phyloP scores from a whole-genome alignment of 1,140 invertebrate species.

The Aphelinus atriplicis region DNA sequence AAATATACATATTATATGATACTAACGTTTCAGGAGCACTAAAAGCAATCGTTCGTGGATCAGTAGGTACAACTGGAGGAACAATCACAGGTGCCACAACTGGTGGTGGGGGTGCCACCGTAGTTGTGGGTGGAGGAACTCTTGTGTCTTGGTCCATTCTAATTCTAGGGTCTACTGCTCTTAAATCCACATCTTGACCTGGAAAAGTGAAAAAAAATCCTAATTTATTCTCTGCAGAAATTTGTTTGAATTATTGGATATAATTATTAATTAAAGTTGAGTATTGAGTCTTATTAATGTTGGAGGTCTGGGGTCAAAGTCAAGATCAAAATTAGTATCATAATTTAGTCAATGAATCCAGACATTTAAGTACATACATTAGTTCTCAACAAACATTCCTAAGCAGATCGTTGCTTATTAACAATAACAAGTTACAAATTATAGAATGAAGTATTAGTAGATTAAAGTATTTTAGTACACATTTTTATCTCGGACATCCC shows the following conservation, averaged over 20 bases:
- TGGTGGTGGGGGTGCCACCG: slow-evolving; percentile 66
- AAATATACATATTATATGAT: slow-evolving; percentile 20
- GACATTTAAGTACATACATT: background rate
- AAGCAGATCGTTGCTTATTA: too few species aligned
- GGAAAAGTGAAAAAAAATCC: slow-evolving; percentile 5
- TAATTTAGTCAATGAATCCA: slow-evolving; percentile 2
- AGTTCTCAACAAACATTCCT: too few species aligned
- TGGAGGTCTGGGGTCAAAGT: too few species aligned
- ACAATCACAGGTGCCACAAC: slow-evolving; percentile 57
- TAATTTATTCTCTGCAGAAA: background rate
- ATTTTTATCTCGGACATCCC: background rate
- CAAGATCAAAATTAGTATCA: too few species aligned
- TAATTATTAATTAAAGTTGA: too few species aligned
- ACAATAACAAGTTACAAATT: too few species aligned
- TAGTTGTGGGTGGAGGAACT: slow-evolving; percentile 66
- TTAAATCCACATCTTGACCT: slow-evolving; percentile 72
- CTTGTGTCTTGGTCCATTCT: slow-evolving; percentile 73
- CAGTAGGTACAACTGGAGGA: slow-evolving; percentile 46
- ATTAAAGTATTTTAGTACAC: background rate
- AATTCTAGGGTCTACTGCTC: slow-evolving; percentile 67
- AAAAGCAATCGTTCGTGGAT: slow-evolving; percentile 52
- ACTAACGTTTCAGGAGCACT: slow-evolving; percentile 61
- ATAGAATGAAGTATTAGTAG: too few species aligned
- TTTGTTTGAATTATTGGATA: too few species aligned
- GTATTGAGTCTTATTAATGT: too few species aligned